phyloP scores from a whole-genome alignment of 1,140 invertebrate genomes.

The Hylyphantes graminicola region DNA sequence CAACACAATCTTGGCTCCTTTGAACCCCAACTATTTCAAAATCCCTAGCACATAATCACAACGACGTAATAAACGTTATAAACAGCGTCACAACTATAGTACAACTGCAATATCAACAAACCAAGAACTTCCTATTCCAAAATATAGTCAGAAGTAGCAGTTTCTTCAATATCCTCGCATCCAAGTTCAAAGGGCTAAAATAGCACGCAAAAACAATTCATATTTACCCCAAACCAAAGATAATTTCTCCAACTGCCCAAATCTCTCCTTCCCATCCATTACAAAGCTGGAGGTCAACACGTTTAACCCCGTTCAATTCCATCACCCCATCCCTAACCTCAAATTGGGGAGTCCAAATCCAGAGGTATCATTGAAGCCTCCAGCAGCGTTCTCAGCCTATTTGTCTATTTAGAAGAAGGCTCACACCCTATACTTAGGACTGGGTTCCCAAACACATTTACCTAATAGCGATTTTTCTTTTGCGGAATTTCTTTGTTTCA shows the following conservation, averaged over 20 bases:
- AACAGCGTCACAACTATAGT: too few species aligned
- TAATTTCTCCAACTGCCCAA: constrained; percentile 2
- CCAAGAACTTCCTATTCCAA: background rate
- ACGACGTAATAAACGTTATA: too few species aligned
- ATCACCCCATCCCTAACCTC: constrained; percentile 35
- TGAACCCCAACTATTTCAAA: too few species aligned
- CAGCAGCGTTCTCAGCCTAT: background rate
- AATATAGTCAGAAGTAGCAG: background rate
- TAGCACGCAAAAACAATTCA: background rate
- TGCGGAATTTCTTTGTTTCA: background rate
- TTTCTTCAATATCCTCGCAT: background rate
- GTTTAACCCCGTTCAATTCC: constrained; percentile 36
- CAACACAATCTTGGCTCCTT: too few species aligned
- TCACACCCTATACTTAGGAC: constrained; percentile 6
- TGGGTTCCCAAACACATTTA: background rate
- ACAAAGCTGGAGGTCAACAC: constrained; percentile 30
- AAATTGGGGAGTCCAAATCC: background rate
- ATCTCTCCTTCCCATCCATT: background rate
- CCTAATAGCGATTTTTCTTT: background rate
- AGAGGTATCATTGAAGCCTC: background rate
- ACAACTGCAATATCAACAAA: background rate
- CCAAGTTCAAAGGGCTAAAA: background rate
- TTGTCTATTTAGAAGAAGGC: background rate
- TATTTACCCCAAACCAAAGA: background rate
- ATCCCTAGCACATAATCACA: too few species aligned